These are phyloP conservation scores for Aptenodytes patagonicus DNA, from an alignment of 2,113 vertebrate species.

Conservation along the genomic window DNA sequence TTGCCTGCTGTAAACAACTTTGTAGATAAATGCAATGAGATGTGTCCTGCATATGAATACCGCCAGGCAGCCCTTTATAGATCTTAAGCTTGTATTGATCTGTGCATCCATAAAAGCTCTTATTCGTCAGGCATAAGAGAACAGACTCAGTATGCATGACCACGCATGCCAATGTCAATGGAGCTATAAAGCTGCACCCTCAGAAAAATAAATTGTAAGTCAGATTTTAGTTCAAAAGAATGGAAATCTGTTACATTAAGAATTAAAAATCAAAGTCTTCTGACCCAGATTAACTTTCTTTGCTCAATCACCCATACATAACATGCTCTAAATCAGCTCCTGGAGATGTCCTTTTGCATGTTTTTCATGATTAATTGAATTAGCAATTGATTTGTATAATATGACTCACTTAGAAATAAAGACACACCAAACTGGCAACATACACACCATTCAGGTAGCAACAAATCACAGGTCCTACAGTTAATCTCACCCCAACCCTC, in stretches of 20 bases:
- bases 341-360: constrained; percentile 40
- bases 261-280: constrained; percentile 68
- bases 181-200: constrained; percentile 41
- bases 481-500: neutral
- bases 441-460: constrained; percentile 18
- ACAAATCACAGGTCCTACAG: neutral
- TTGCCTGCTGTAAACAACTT: constrained; percentile 29
- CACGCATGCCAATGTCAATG: constrained; percentile 50
- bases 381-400: constrained; percentile 63
- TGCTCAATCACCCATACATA: constrained; percentile 43
- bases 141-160: constrained; percentile 37
- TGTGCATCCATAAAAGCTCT: constrained; percentile 57
- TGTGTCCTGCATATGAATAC: neutral
- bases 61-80: constrained; percentile 17
- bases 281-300: constrained; percentile 55
- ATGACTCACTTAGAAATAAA: constrained; percentile 60
- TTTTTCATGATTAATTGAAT: constrained; percentile 67
- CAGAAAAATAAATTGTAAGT: constrained; percentile 58
- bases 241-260: constrained; percentile 53
- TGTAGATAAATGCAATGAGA: constrained; percentile 12
- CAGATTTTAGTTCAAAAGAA: constrained; percentile 62
- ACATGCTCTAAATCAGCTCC: constrained; percentile 51
- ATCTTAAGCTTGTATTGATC: constrained; percentile 58
- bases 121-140: constrained; percentile 19
- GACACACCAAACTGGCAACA: constrained; percentile 26